A percentile compares a stretch with the other conserved stretches of the same genome.
Conservation (phyloP, 2,113 vertebrate species). For the Microtus pennsylvanicus region DNA sequence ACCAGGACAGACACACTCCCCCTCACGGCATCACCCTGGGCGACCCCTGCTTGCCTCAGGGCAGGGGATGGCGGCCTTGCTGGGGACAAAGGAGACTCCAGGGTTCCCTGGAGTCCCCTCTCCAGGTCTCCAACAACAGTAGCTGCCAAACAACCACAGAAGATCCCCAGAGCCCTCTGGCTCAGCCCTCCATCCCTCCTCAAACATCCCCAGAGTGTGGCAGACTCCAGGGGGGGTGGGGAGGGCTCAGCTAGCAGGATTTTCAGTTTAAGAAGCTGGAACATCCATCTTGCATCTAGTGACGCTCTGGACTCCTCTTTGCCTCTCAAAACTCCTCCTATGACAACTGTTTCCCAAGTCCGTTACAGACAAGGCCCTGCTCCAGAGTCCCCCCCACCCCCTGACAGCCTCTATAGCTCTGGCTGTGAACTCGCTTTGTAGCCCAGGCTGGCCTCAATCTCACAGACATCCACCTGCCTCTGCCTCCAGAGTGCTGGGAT, state of each 20-base stretch:
- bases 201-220: not conserved
- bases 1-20: accelerated
- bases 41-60: not conserved
- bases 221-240: not conserved
- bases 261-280: not conserved
- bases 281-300: not conserved
- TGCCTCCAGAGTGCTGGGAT: not conserved
- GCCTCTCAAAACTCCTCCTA: not conserved
- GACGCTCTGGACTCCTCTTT: too few relatives aligned
- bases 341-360: not conserved
- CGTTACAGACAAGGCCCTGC: accelerated
- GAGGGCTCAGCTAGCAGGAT: not conserved
- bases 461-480: not conserved
- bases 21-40: not conserved
- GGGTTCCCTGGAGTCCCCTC: not conserved
- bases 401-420: not conserved
- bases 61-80: accelerated
- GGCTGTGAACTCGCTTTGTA: not conserved
- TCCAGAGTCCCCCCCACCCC: too few relatives aligned
- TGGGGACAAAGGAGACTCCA: not conserved
- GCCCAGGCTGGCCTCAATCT: not conserved
- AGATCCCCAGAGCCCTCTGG: not conserved
- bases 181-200: not conserved
- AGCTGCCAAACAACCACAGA: not conserved
- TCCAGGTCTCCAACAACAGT: not conserved